phyloP scores from a whole-genome alignment of 23 tunicate genomes.

The Styela plicata region DNA sequence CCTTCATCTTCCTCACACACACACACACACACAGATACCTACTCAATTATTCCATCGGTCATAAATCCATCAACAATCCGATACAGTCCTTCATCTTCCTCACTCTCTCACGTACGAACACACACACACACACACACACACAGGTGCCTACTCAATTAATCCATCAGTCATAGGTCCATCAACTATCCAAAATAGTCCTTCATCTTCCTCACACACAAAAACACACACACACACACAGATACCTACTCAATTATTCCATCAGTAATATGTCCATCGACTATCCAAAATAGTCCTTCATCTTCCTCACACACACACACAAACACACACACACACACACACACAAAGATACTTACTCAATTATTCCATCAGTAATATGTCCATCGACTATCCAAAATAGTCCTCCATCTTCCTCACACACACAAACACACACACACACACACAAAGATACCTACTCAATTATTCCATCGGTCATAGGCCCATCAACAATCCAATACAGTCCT shows the following conservation, averaged over 20 bases:
- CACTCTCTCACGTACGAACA: too few relatives aligned
- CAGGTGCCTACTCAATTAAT: constrained; percentile 65
- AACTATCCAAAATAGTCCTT: constrained; percentile 58
- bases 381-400: constrained; percentile 62
- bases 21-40: too few relatives aligned
- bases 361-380: constrained; percentile 62
- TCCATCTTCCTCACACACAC: constrained; percentile 57
- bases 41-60: constrained; percentile 75
- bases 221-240: too few relatives aligned
- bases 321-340: too few relatives aligned
- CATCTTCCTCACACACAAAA: constrained; percentile 60
- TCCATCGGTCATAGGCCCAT: constrained; percentile 69
- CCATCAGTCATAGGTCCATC: constrained; percentile 70
- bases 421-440: too few relatives aligned
- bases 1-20: constrained; percentile 56
- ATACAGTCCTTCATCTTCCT: constrained; percentile 57
- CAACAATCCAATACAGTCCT: constrained; percentile 69
- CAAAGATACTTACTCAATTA: constrained; percentile 74
- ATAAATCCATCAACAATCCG: constrained; percentile 64
- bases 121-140: too few relatives aligned
- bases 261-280: constrained; percentile 50
- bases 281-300: constrained; percentile 65
- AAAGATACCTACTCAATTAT: constrained; percentile 58
- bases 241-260: constrained; percentile 80
- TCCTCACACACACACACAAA: constrained; percentile 43